A percentile compares a stretch with the other conserved stretches of the same genome.
Evolutionary conservation across 2,888 invertebrate genomes (phyloP).

Genomic region (Ectobius pallidus): DNA sequence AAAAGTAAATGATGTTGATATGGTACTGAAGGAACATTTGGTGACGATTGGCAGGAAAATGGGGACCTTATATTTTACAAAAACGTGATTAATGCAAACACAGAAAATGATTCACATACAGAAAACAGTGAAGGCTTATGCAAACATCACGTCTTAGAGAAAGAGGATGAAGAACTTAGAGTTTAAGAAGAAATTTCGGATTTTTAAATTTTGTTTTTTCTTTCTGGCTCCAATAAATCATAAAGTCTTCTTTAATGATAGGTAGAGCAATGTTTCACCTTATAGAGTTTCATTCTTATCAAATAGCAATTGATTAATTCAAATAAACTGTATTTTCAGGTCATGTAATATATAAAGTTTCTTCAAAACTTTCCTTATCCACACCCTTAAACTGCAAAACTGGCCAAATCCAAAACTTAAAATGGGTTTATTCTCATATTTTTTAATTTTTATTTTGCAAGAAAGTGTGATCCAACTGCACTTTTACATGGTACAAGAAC

Average conservation of each 20-base stretch:
- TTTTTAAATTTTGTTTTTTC: not conserved
- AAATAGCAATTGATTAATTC: not conserved
- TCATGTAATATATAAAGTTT: not conserved
- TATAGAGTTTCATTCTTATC: not conserved
- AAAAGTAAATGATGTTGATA: too few species aligned
- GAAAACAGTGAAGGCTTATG: too few species aligned
- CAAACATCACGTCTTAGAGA: too few species aligned
- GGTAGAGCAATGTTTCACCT: not conserved
- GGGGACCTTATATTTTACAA: conserved; percentile 5
- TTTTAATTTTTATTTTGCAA: not conserved
- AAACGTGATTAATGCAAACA: not conserved
- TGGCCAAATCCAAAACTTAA: not conserved
- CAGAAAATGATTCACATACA: not conserved
- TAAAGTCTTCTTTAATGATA: not conserved
- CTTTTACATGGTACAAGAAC: too few species aligned
- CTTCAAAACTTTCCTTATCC: conserved; percentile 2
- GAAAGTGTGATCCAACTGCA: not conserved
- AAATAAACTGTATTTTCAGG: conserved; percentile 7
- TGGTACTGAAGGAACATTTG: not conserved
- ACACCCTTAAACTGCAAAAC: not conserved
- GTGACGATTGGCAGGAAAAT: conserved; percentile 4
- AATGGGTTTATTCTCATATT: not conserved
- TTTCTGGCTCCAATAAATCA: not conserved
- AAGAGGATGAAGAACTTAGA: too few species aligned
- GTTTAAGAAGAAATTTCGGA: not conserved